These are phyloP conservation scores for Petrosia ficiformis DNA, from an alignment of 37 sponge, comb jelly and placozoan genomes.

Conservation along the genomic window DNA sequence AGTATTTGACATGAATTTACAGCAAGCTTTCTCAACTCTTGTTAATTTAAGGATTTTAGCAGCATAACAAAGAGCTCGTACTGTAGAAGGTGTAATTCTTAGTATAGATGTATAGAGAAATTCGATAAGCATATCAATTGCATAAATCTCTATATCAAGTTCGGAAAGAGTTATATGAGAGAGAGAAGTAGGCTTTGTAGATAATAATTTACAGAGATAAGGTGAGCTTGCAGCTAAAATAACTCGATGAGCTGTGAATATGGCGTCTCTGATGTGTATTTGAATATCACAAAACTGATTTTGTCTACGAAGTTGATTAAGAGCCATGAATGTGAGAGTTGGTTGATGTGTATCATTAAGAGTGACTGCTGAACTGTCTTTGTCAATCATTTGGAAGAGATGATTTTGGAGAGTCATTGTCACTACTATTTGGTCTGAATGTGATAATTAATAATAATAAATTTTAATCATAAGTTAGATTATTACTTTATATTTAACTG, in stretches of 20 bases:
- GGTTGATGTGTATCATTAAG: slow-evolving; percentile 36
- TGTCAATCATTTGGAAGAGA: no score
- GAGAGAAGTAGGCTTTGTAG: not conserved
- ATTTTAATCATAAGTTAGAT: no score
- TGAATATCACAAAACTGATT: slow-evolving; percentile 40
- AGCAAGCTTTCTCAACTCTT: slow-evolving; percentile 42
- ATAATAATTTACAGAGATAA: slow-evolving; percentile 10
- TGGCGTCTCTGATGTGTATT: slow-evolving; percentile 2
- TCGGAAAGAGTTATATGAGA: slow-evolving; percentile 1
- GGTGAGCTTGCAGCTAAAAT: slow-evolving; percentile 38
- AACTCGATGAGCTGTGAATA: slow-evolving; percentile 20
- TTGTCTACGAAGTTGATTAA: slow-evolving; percentile 15
- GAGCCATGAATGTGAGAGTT: slow-evolving; percentile 4
- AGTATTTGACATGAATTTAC: slow-evolving; percentile 42
- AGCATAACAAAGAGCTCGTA: slow-evolving; percentile 21
- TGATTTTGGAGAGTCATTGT: no score
- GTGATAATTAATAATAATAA: no score
- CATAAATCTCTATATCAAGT: slow-evolving; percentile 9
- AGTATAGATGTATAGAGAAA: slow-evolving; percentile 42
- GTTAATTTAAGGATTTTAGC: slow-evolving; percentile 12
- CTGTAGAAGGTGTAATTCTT: slow-evolving; percentile 16
- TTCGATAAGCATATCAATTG: slow-evolving; percentile 23
- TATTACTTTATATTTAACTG: no score
- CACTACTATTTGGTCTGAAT: no score
- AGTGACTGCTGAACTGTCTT: slow-evolving; percentile 20